These are phyloP conservation scores for Periophthalmus magnuspinnatus DNA, from an alignment of 2,797 vertebrate species.

Conservation along the genomic window DNA sequence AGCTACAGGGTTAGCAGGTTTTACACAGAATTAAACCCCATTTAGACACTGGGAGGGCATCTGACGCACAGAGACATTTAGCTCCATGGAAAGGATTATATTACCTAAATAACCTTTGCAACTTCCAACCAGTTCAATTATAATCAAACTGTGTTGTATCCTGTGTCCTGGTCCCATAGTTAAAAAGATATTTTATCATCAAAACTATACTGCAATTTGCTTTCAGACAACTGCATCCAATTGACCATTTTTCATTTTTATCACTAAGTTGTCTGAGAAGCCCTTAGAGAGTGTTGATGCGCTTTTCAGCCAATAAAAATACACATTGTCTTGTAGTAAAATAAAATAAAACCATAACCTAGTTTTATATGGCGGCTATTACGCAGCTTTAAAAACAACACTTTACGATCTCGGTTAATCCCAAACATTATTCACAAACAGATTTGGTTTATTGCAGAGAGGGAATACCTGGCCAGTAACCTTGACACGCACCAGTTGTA, in stretches of 20 bases:
- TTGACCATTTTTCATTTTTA: background rate
- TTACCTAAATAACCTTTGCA: background rate
- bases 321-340: slow-evolving; percentile 7
- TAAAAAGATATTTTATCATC: background rate
- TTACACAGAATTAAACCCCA: too few relatives aligned
- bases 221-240: background rate
- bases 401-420: slow-evolving; percentile 3
- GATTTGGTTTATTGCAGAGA: slow-evolving; percentile 16
- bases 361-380: slow-evolving; percentile 4
- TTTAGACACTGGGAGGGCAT: too few relatives aligned
- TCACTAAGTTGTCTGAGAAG: background rate
- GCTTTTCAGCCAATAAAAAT: slow-evolving; percentile 1
- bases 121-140: background rate
- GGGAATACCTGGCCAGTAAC: slow-evolving; percentile 52
- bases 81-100: background rate
- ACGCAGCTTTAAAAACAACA: slow-evolving; percentile 1
- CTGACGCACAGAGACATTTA: background rate
- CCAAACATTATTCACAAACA: slow-evolving; percentile 17
- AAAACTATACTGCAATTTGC: background rate
- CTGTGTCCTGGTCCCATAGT: background rate
- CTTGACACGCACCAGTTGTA: slow-evolving; percentile 74
- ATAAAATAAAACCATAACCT: background rate
- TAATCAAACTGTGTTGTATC: background rate
- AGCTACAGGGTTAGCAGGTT: too few relatives aligned
- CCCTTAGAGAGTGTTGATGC: background rate